phyloP scores from a whole-genome alignment of 2,113 vertebrate species.

The Oryctolagus cuniculus region mOryCun1.1 NC_091432.1:120485001-120485500 shows the following conservation, averaged over 20 bases:
- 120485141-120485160: background rate
- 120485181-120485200: background rate
- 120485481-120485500: background rate
- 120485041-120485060: background rate
- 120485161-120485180: background rate
- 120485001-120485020: background rate
- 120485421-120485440: accelerated
- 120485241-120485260: accelerated
- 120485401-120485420: background rate
- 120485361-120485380: background rate
- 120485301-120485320: background rate
- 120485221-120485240: background rate
- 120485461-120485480: background rate
- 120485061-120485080: background rate
- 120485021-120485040: background rate
- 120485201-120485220: accelerated
- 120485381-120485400: accelerated
- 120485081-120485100: background rate
- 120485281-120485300: background rate
- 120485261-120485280: background rate
- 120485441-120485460: background rate
- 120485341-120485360: background rate
- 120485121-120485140: background rate
- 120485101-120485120: background rate
- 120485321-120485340: background rate